A percentile compares a stretch with the other conserved stretches of the same genome.
These are phyloP conservation scores for Nycticebus coucang DNA, from an alignment of 2,113 vertebrate species.

Conservation along the genomic window DNA sequence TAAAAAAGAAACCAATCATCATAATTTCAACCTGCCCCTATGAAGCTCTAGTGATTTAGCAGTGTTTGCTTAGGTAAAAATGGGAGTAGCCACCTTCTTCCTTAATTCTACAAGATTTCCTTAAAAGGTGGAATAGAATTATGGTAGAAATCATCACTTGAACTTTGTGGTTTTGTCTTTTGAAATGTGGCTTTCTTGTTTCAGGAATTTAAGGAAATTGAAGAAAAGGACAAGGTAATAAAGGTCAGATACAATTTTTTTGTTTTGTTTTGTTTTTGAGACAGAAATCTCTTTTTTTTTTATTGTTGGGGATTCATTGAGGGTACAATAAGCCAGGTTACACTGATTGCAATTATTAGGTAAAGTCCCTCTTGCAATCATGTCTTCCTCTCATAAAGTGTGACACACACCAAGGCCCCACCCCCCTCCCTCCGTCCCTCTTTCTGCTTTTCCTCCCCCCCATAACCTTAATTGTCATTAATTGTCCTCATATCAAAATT, in stretches of 20 bases:
- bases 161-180: neutral
- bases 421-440: too few species aligned
- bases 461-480: too few species aligned
- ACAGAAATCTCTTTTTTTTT: too few species aligned
- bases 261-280: too few species aligned
- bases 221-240: neutral
- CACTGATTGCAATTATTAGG: too few species aligned
- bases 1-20: neutral
- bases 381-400: too few species aligned
- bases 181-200: constrained; percentile 16
- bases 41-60: neutral
- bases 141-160: neutral
- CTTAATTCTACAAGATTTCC: neutral
- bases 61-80: neutral
- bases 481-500: too few species aligned
- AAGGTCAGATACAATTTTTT: neutral
- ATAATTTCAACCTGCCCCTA: neutral
- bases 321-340: too few species aligned
- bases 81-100: neutral
- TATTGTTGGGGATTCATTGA: too few species aligned
- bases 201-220: neutral
- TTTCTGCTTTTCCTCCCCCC: too few species aligned
- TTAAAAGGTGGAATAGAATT: neutral
- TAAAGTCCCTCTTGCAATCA: too few species aligned
- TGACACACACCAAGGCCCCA: too few species aligned